Conservation (phyloP, 2,113 vertebrate genomes). For the Petrocephalus microphthalmus region DNA sequence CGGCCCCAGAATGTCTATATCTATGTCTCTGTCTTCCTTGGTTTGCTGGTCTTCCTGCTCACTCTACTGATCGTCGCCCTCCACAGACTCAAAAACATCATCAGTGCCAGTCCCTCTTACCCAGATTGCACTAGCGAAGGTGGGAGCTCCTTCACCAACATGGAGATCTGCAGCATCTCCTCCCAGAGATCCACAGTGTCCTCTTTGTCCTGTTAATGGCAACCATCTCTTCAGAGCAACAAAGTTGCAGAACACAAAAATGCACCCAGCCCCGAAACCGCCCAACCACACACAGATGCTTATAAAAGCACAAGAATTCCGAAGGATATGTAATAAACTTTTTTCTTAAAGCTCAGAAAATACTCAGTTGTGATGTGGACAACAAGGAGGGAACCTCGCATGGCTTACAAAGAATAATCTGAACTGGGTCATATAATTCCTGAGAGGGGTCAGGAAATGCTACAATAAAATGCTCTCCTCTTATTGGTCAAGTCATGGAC, state of each 20-base stretch:
- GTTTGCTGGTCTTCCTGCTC: slow-evolving; percentile 85
- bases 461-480: background rate
- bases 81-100: slow-evolving; percentile 92
- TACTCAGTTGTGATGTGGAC: background rate
- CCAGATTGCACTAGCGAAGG: slow-evolving; percentile 83
- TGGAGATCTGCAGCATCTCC: slow-evolving; percentile 93
- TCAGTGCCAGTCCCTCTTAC: slow-evolving; percentile 84
- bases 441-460: background rate
- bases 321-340: background rate
- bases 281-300: background rate
- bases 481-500: background rate
- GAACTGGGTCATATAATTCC: background rate
- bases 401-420: background rate
- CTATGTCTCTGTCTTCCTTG: slow-evolving; percentile 92
- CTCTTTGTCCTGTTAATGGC: slow-evolving; percentile 75
- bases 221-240: background rate
- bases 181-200: slow-evolving; percentile 84
- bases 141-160: slow-evolving; percentile 92
- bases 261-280: background rate
- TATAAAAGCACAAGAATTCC: background rate
- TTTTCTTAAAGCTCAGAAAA: background rate
- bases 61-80: slow-evolving; percentile 85
- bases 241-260: background rate
- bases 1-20: slow-evolving; percentile 78
- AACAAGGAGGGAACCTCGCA: background rate